These are phyloP conservation scores for Eueides isabella DNA, from an alignment of 1,140 invertebrate species.

Conservation along the genomic window DNA sequence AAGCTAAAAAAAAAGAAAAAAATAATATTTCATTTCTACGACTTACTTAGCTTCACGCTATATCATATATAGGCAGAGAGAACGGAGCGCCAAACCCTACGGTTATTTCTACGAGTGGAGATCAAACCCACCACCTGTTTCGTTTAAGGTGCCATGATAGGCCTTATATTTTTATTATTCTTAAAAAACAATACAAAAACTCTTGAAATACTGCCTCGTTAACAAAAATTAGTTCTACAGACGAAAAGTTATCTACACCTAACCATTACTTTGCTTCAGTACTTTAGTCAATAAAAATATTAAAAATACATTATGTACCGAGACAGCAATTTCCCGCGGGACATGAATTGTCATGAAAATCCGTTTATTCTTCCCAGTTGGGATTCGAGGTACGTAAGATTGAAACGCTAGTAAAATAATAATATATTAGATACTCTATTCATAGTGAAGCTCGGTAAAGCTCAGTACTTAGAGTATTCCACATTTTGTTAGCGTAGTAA, in stretches of 20 bases:
- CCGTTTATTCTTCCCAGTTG: neutral
- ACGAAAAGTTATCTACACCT: neutral
- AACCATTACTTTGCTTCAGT: neutral
- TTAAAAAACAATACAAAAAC: too few relatives aligned
- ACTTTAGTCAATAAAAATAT: neutral
- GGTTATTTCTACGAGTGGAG: too few relatives aligned
- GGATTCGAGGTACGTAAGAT: neutral
- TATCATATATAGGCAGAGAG: too few relatives aligned
- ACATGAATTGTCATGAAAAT: neutral
- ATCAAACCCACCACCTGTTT: too few relatives aligned
- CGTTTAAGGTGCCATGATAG: too few relatives aligned
- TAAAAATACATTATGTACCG: slow-evolving; percentile 6
- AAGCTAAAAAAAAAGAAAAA: too few relatives aligned
- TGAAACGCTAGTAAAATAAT: slow-evolving; percentile 7
- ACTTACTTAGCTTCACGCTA: too few relatives aligned
- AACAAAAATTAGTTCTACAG: neutral
- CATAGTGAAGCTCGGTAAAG: neutral
- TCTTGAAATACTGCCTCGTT: neutral
- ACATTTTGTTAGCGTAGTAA: neutral
- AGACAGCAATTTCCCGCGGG: slow-evolving; percentile 5
- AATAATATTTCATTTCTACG: too few relatives aligned
- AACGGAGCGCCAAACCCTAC: too few relatives aligned
- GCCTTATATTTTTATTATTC: too few relatives aligned
- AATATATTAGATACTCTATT: slow-evolving; percentile 1
- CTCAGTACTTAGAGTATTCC: neutral